A percentile compares a stretch with the other conserved stretches of the same genome.
phyloP scores from a whole-genome alignment of 2,888 invertebrate genomes.

The Ctena decussata region DNA sequence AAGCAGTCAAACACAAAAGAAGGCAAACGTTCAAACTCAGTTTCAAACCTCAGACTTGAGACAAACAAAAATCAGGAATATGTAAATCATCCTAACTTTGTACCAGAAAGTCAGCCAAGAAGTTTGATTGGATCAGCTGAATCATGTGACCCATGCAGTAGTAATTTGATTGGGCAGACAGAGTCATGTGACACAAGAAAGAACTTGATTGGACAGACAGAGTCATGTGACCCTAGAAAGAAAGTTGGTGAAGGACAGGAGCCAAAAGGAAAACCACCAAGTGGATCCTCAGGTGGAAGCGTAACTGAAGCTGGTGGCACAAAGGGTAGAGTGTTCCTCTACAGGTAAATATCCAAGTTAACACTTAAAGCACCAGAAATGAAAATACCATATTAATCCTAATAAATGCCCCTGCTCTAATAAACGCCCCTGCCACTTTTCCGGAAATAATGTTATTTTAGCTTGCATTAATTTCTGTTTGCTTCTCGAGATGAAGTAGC shows the following conservation, averaged over 20 bases:
- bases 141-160: background rate
- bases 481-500: no score
- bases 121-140: background rate
- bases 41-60: background rate
- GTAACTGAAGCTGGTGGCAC: background rate
- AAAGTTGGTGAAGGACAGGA: background rate
- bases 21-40: background rate
- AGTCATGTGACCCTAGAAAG: background rate
- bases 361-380: background rate
- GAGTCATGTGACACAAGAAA: background rate
- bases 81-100: constrained; percentile 62
- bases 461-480: background rate
- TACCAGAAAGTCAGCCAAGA: constrained; percentile 33
- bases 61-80: background rate
- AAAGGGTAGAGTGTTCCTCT: background rate
- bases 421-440: background rate
- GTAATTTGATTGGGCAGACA: background rate
- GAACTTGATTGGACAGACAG: background rate
- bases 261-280: background rate
- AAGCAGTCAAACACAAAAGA: background rate
- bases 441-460: background rate
- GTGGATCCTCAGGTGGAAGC: background rate
- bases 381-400: background rate
- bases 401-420: background rate
- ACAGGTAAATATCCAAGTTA: background rate